Conservation (phyloP, 64 coral and sea anemone genomes). For the Trachythela sp. region DNA sequence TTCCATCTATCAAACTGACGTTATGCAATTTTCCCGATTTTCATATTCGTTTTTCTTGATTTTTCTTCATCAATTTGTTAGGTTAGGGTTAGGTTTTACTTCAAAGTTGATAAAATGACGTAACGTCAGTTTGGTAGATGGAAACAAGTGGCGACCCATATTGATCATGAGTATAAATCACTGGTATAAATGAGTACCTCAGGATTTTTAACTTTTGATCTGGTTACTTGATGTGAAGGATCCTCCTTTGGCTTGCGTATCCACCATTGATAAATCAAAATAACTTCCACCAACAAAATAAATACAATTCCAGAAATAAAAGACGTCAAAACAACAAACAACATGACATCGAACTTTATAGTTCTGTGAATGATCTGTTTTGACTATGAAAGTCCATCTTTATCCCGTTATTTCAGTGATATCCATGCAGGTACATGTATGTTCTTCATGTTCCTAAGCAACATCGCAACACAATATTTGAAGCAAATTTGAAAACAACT, state of each 20-base stretch:
- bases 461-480: neutral
- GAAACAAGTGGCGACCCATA: neutral
- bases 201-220: constrained; percentile 1
- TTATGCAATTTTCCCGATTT: too few species aligned
- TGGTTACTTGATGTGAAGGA: neutral
- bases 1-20: too few species aligned
- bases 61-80: too few species aligned
- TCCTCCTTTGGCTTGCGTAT: neutral
- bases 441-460: neutral
- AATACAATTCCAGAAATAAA: neutral
- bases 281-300: neutral
- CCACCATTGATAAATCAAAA: constrained; percentile 20
- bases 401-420: neutral
- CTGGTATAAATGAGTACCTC: neutral
- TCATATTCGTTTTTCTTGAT: too few species aligned
- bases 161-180: neutral
- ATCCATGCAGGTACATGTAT: neutral
- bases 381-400: neutral
- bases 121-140: too few species aligned
- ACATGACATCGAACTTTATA: neutral
- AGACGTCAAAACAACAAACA: neutral
- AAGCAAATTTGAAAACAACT: neutral
- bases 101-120: too few species aligned
- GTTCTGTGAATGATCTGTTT: neutral
- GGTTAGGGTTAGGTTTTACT: too few species aligned